phyloP scores from a whole-genome alignment of 2,113 vertebrate genomes.

The Gasterosteus aculeatus region DNA sequence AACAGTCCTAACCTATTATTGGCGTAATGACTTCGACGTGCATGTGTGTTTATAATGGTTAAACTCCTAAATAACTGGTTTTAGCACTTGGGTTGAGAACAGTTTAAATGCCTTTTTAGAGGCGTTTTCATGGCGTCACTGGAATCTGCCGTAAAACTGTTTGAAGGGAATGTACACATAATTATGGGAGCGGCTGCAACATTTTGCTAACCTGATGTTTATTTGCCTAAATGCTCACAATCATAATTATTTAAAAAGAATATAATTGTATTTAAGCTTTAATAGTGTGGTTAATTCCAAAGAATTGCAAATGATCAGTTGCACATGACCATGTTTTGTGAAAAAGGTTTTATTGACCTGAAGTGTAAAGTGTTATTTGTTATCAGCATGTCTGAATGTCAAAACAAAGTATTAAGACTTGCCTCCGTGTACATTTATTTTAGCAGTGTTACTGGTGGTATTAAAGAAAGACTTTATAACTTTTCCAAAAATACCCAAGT shows the following conservation, averaged over 20 bases:
- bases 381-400: not conserved
- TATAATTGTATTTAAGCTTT: not conserved
- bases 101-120: slow-evolving; percentile 49
- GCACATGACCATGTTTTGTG: not conserved
- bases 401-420: not conserved
- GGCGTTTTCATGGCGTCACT: slow-evolving; percentile 27
- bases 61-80: slow-evolving; percentile 15
- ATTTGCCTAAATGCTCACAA: not conserved
- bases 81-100: slow-evolving; percentile 27
- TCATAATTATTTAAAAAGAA: not conserved
- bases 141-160: slow-evolving; percentile 35
- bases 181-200: not conserved
- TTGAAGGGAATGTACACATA: slow-evolving; percentile 1
- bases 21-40: slow-evolving; percentile 25
- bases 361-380: not conserved
- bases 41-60: slow-evolving; percentile 16
- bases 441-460: not conserved
- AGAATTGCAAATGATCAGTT: not conserved
- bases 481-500: slow-evolving; percentile 5
- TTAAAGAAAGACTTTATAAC: not conserved
- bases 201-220: not conserved
- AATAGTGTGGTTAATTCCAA: not conserved
- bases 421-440: not conserved
- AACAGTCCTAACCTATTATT: slow-evolving; percentile 5
- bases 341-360: not conserved